Evolutionary conservation across 2,113 vertebrate species (phyloP).

Genomic region (Callospermophilus lateralis): DNA sequence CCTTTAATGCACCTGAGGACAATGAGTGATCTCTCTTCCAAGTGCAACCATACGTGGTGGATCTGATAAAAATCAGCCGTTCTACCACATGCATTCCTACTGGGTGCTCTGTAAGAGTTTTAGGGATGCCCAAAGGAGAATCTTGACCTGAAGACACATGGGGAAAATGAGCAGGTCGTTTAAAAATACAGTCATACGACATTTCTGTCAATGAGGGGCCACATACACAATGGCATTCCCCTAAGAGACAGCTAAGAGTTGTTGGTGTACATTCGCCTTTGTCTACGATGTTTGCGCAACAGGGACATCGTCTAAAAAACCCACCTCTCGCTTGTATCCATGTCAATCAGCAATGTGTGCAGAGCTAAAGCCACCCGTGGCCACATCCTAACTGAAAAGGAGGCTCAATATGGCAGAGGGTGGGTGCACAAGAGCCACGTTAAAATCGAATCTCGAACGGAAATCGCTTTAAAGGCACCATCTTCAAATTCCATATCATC

Average conservation of each 20-base stretch:
- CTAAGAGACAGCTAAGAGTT: neutral
- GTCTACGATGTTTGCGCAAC: neutral
- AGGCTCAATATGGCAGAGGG: too few relatives aligned
- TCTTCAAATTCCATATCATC: too few relatives aligned
- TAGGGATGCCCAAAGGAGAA: neutral
- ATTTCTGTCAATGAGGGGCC: neutral
- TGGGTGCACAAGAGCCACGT: too few relatives aligned
- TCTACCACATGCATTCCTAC: neutral
- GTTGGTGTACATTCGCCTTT: too few relatives aligned
- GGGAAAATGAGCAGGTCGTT: neutral
- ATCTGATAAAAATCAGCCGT: neutral
- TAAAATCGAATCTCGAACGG: too few relatives aligned
- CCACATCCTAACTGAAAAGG: too few relatives aligned
- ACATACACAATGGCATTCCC: too few relatives aligned
- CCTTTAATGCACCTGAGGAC: neutral
- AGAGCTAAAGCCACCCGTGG: neutral
- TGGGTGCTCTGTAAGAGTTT: too few relatives aligned
- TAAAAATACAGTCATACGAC: too few relatives aligned
- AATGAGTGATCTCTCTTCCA: neutral
- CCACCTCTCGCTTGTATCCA: too few relatives aligned
- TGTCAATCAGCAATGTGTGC: fast-evolving
- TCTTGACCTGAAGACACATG: neutral
- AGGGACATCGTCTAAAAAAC: too few relatives aligned
- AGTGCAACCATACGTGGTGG: fast-evolving
- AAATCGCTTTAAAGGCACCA: too few relatives aligned